These are phyloP conservation scores for Tenualosa ilisha DNA, from an alignment of 2,797 vertebrate genomes.

Conservation along the genomic window DNA sequence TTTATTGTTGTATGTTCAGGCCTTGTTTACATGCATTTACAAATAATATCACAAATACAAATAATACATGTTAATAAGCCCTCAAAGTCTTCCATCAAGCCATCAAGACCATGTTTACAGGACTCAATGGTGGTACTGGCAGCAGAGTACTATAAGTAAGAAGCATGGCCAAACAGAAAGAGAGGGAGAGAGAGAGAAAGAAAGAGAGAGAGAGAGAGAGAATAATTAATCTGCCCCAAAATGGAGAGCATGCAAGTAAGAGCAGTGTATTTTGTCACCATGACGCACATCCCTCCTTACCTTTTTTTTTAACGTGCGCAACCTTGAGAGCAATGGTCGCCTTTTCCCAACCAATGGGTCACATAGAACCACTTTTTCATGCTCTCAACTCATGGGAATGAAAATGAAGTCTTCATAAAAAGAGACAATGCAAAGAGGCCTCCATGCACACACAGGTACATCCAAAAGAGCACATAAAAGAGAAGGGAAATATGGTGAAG, in stretches of 20 bases:
- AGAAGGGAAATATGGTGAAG: neutral
- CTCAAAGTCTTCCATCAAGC: neutral
- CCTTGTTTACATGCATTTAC: too few relatives aligned
- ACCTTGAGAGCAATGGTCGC: conserved; percentile 17
- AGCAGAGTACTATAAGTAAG: too few relatives aligned
- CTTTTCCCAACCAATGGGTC: neutral
- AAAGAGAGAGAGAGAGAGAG: neutral
- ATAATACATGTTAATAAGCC: too few relatives aligned
- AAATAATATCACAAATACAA: too few relatives aligned
- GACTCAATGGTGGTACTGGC: neutral
- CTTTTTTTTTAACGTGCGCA: neutral
- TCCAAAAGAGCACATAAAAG: neutral
- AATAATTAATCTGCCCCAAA: neutral
- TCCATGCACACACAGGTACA: neutral
- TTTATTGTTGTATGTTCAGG: neutral
- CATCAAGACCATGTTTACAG: neutral
- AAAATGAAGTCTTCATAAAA: neutral
- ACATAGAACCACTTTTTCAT: neutral
- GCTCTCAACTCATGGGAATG: neutral
- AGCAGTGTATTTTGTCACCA: neutral
- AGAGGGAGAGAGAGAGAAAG: neutral
- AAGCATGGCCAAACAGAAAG: neutral
- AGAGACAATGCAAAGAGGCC: neutral
- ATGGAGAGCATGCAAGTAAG: neutral
- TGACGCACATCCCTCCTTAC: neutral